Evolutionary conservation across 2,797 vertebrate genomes (phyloP), one percentile per base, ranked within the genome.

Genomic region (Aldrovandia affinis): DNA sequence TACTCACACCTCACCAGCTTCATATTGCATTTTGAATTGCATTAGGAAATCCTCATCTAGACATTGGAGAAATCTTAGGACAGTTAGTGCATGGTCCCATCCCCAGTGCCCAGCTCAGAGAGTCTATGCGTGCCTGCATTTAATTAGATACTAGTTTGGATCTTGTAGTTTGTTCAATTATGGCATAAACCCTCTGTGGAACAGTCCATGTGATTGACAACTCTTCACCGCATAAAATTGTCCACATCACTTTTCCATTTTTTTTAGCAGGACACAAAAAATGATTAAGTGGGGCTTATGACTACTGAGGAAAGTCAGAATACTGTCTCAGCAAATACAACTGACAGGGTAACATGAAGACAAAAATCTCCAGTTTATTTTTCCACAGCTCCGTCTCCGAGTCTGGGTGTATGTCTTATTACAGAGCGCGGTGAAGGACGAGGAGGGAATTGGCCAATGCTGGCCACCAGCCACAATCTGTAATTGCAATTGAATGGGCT

Each of bases 21-120:
- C 87, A 92, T 94, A 95, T 94, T 93, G 92, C 92, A 89, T 93
- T 89, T 86, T 90, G 92, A 92, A 95, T 93, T 92, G 91, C 90
- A 91, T 93, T 91, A 90, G 90, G 87, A 92, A 94, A 94, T 93
- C 93, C 91, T 92, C 89, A 91, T 90, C 92, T 91, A 90, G 85
- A 91, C 86, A 85, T 84, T 30, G 81, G 85, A 86, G 85, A 86
- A 91, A 93, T 89, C 90, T 86, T 85, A 85, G 47, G 47, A 5
- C 47, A 6, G 6, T 6, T 50, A 50, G 6, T 6, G 47, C 47
- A 5, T 6, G 47, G 47, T 50, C 47, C 89, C 87, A 86, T 95
- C 93, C 94, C 89, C 92, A 93, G 65, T 93, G 85, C 81, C 88
- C 91, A 90, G 91, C 91, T 91, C 82, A 52, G 89, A 87, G 70